These are phyloP conservation scores for Sesia bembeciformis DNA, from an alignment of 2,888 invertebrate genomes.

Conservation along the genomic window DNA sequence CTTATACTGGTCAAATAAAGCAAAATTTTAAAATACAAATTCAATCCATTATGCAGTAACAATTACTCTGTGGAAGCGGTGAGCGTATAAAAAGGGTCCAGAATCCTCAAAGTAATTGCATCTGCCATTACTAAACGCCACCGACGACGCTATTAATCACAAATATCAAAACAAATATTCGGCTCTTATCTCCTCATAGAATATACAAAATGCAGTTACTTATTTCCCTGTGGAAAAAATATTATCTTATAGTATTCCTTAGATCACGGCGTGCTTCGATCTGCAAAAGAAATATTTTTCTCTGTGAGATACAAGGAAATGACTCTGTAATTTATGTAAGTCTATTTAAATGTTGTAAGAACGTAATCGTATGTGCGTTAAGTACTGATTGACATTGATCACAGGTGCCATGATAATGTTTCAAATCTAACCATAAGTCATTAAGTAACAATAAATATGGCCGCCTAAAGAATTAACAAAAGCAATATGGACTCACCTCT, in stretches of 20 bases:
- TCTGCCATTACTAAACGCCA: slow-evolving; percentile 62
- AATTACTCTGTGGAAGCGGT: slow-evolving; percentile 68
- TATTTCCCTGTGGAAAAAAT: slow-evolving; percentile 76
- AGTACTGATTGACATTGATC: too few relatives aligned
- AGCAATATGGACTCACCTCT: slow-evolving; percentile 72
- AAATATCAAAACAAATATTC: slow-evolving; percentile 73
- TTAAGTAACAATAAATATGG: too few relatives aligned
- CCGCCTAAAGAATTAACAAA: too few relatives aligned
- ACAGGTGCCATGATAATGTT: too few relatives aligned
- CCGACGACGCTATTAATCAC: slow-evolving; percentile 67
- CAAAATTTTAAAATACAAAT: slow-evolving; percentile 60
- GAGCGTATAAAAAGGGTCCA: slow-evolving; percentile 69
- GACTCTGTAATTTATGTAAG: too few relatives aligned
- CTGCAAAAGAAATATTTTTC: slow-evolving; percentile 43
- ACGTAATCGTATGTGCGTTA: too few relatives aligned
- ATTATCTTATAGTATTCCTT: slow-evolving; percentile 74
- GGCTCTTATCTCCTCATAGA: slow-evolving; percentile 75
- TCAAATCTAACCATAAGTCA: too few relatives aligned
- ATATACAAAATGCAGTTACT: slow-evolving; percentile 77
- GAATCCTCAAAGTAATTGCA: slow-evolving; percentile 69
- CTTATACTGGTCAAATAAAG: slow-evolving; percentile 54
- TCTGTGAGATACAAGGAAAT: neutral
- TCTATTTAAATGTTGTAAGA: too few relatives aligned
- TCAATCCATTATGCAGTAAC: slow-evolving; percentile 54
- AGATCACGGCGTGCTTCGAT: slow-evolving; percentile 74